These are phyloP conservation scores for Shinisaurus crocodilurus DNA, from an alignment of 2,113 vertebrate species.

Conservation along the genomic window DNA sequence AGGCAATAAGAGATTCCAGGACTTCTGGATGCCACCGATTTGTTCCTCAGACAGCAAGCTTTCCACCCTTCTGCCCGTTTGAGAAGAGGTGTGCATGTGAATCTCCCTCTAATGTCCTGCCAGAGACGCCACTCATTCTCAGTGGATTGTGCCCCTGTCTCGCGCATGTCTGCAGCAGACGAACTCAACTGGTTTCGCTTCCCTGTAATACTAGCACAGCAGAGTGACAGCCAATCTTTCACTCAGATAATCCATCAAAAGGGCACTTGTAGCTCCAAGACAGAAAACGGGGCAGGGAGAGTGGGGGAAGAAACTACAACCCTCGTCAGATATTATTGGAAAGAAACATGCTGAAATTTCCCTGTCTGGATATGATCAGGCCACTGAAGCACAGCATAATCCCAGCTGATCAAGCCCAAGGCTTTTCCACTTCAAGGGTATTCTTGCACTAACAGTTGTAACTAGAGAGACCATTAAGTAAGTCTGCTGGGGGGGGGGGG, in stretches of 20 bases:
- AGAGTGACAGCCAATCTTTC: conserved; percentile 38
- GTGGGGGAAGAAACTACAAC: not conserved
- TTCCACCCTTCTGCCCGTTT: too few species aligned
- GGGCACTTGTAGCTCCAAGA: conserved; percentile 40
- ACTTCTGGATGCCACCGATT: too few species aligned
- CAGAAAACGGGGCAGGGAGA: not conserved
- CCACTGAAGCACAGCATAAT: conserved; percentile 14
- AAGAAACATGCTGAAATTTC: conserved; percentile 28
- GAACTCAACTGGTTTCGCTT: conserved; percentile 17
- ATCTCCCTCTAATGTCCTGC: conserved; percentile 30
- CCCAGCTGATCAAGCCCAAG: conserved; percentile 26
- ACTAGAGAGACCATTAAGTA: conserved; percentile 44
- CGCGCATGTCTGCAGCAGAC: not conserved
- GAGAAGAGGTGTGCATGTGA: not conserved
- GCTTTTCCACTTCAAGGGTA: not conserved
- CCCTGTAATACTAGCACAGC: not conserved
- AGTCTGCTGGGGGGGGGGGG: conserved; percentile 39
- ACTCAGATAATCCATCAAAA: conserved; percentile 38
- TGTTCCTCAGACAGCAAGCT: too few species aligned
- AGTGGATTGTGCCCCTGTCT: conserved; percentile 16
- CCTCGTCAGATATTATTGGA: not conserved
- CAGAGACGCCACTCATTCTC: conserved; percentile 22
- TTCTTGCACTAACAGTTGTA: conserved; percentile 43
- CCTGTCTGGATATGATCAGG: not conserved
- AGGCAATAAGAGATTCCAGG: too few species aligned